Percentiles rank a stretch among this genome's conserved stretches.
Conservation (phyloP, 2,888 invertebrate species). For the Lasioglossum morio region DNA sequence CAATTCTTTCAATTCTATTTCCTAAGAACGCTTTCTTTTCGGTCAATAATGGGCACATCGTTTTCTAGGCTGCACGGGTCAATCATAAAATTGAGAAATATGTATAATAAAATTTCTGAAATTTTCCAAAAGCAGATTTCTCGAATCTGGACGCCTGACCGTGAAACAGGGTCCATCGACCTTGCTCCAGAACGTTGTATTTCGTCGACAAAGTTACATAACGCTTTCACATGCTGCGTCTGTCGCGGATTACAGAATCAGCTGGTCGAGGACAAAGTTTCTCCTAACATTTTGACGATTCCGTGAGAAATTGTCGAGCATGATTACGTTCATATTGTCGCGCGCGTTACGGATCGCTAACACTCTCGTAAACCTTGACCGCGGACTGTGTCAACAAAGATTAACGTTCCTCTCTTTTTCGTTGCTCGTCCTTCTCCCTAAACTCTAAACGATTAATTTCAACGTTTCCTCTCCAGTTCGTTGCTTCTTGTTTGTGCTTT, state of each 20-base stretch:
- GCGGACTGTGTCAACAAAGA: not conserved
- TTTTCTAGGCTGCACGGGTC: no score
- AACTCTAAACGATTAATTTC: not conserved
- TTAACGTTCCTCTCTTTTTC: not conserved
- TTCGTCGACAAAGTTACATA: conserved; percentile 60
- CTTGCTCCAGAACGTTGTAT: conserved; percentile 77
- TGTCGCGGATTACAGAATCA: conserved; percentile 43
- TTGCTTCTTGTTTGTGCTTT: no score
- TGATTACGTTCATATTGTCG: not conserved
- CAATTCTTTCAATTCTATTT: not conserved
- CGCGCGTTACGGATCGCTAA: no score
- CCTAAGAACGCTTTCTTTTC: not conserved
- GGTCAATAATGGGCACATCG: not conserved
- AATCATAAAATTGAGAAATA: not conserved
- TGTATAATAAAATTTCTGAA: not conserved
- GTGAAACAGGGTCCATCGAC: conserved; percentile 74
- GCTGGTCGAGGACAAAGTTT: conserved; percentile 36
- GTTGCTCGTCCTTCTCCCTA: not conserved
- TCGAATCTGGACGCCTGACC: conserved; percentile 10
- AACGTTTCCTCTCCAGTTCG: not conserved
- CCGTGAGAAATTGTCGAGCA: not conserved
- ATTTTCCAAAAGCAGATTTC: not conserved
- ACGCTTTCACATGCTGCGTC: conserved; percentile 50
- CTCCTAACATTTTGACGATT: not conserved
- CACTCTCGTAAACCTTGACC: not conserved